These are phyloP conservation scores for Ylistrum balloti DNA, from an alignment of 1,140 invertebrate species.

Conservation along the genomic window DNA sequence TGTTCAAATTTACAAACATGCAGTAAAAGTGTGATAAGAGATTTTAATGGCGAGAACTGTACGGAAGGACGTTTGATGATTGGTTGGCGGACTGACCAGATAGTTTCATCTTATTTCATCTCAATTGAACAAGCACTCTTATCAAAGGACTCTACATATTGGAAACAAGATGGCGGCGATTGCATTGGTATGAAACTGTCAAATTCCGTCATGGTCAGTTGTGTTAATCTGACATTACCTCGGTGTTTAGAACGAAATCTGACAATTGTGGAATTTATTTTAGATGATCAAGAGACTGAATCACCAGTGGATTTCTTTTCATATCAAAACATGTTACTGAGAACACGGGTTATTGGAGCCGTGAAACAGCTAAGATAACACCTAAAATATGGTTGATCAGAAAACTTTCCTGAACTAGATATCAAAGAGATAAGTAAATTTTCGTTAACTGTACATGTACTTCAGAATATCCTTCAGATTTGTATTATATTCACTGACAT, in stretches of 20 bases:
- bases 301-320: neutral
- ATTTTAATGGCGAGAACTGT: neutral
- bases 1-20: constrained; percentile 34
- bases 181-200: constrained; percentile 6
- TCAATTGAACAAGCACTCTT: neutral
- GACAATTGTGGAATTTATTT: neutral
- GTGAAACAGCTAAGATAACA: neutral
- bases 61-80: neutral
- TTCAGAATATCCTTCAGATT: no score
- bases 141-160: neutral
- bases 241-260: neutral
- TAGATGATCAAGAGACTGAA: constrained; percentile 19
- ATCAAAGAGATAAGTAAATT: no score
- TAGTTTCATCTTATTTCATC: constrained; percentile 33
- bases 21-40: constrained; percentile 14
- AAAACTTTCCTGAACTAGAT: no score
- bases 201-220: constrained; percentile 24
- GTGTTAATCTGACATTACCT: neutral
- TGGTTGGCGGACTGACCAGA: neutral
- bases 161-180: constrained; percentile 31
- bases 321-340: neutral
- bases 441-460: no score
- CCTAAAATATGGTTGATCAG: no score
- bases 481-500: no score
- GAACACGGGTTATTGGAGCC: neutral